phyloP scores from a whole-genome alignment of 2,797 vertebrate genomes.

The Sebastes ruberrimus region DNA sequence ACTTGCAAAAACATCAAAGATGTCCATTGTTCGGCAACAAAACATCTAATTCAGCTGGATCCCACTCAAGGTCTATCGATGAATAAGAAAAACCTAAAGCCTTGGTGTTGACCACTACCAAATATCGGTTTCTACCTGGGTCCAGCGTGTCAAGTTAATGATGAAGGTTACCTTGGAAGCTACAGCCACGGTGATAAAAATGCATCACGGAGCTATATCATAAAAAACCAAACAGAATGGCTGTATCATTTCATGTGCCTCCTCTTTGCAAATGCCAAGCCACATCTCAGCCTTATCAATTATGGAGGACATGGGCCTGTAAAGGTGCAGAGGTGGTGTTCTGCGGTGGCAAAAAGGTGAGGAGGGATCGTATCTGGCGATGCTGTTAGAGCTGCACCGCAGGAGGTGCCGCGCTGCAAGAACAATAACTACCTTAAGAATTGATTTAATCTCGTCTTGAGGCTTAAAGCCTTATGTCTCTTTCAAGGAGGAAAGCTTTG shows the following conservation, averaged over 20 bases:
- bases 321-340: conserved; percentile 48
- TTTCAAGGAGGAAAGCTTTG: conserved; percentile 7
- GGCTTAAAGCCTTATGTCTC: conserved; percentile 15
- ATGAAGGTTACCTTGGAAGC: conserved; percentile 73
- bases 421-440: conserved; percentile 48
- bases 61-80: not conserved
- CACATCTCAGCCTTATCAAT: conserved; percentile 73
- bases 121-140: conserved; percentile 28
- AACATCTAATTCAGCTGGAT: not conserved
- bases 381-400: conserved; percentile 45
- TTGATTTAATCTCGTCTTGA: conserved; percentile 46
- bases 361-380: conserved; percentile 55
- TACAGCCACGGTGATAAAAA: conserved; percentile 60
- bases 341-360: conserved; percentile 50
- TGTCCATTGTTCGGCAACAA: not conserved
- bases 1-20: not conserved
- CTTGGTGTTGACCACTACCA: conserved; percentile 30
- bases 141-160: conserved; percentile 57
- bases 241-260: conserved; percentile 61
- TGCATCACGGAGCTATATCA: conserved; percentile 47
- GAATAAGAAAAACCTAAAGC: conserved; percentile 22
- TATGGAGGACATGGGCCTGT: conserved; percentile 69
- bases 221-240: conserved; percentile 71
- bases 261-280: conserved; percentile 75
- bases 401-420: conserved; percentile 41